Evolutionary conservation across 2,113 vertebrate genomes (phyloP).

Genomic region (Hemibagrus wyckioides): DNA sequence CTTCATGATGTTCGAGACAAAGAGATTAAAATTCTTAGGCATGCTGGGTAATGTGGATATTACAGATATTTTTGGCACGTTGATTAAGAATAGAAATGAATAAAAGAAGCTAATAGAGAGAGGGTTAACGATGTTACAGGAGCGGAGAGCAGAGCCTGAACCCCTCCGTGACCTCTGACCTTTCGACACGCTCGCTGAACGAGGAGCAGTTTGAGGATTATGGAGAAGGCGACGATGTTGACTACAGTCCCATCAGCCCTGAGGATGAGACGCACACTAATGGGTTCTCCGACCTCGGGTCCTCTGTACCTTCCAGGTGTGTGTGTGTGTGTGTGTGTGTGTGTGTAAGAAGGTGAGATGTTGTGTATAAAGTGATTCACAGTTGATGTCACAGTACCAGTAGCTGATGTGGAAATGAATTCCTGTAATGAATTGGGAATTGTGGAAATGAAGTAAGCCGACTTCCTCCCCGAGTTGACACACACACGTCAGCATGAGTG

Average conservation of each 20-base stretch:
- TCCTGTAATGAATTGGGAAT: no score
- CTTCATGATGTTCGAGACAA: not conserved
- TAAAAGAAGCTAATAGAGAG: not conserved
- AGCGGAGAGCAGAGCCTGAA: slow-evolving; percentile 79
- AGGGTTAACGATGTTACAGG: slow-evolving; percentile 65
- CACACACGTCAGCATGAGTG: not conserved
- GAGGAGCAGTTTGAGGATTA: slow-evolving; percentile 99
- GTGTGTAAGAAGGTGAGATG: slow-evolving; percentile 48
- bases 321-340: slow-evolving; percentile 21
- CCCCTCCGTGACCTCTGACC: slow-evolving; percentile 84
- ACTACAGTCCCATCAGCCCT: slow-evolving; percentile 90
- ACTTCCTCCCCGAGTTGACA: not conserved
- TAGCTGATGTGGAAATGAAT: not conserved
- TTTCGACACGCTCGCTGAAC: slow-evolving; percentile 90
- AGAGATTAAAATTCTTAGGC: not conserved
- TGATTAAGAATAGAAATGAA: not conserved
- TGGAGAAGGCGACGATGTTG: slow-evolving; percentile 90
- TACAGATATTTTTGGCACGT: not conserved
- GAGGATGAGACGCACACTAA: slow-evolving; percentile 91
- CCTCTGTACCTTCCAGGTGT: slow-evolving; percentile 94
- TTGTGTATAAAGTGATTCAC: not conserved
- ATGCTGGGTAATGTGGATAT: not conserved
- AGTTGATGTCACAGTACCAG: not conserved
- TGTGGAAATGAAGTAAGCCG: not conserved
- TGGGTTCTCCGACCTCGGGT: slow-evolving; percentile 90